Percentiles rank a stretch among this genome's conserved stretches.
These are phyloP conservation scores for Pituophis catenifer DNA, from an alignment of 2,113 vertebrate species.

Conservation along the genomic window DNA sequence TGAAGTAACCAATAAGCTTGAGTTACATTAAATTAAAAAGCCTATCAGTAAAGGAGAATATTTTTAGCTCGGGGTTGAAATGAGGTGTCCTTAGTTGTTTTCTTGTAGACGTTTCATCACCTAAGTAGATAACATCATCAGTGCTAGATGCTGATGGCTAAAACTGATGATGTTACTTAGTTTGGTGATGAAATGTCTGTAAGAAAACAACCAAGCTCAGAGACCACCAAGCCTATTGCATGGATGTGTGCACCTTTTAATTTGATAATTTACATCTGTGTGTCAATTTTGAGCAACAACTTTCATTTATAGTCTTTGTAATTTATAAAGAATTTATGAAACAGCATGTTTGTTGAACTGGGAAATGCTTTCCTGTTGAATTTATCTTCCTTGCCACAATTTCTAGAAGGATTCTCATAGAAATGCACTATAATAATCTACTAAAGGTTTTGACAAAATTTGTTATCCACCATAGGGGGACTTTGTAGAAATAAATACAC, in stretches of 20 bases:
- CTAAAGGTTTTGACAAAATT: neutral
- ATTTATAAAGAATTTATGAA: neutral
- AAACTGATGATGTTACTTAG: neutral
- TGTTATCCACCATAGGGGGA: too few relatives aligned
- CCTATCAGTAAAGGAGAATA: neutral
- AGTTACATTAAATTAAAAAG: slow-evolving; percentile 26
- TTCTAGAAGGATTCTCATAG: neutral
- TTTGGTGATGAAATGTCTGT: neutral
- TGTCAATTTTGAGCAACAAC: neutral
- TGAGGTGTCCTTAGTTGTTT: neutral
- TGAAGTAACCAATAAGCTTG: slow-evolving; percentile 45
- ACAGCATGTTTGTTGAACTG: neutral
- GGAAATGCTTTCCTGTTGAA: neutral
- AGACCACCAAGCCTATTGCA: slow-evolving; percentile 1
- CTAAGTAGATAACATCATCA: neutral
- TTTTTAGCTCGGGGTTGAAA: neutral
- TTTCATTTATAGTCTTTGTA: neutral
- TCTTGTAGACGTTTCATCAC: neutral
- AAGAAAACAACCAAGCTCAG: neutral
- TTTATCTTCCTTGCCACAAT: neutral
- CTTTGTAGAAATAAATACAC: neutral
- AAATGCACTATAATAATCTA: neutral
- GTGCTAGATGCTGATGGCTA: neutral
- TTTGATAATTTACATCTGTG: neutral
- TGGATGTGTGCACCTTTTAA: neutral